These are phyloP conservation scores for Columbina picui DNA, from an alignment of 2,113 vertebrate genomes.

Conservation along the genomic window DNA sequence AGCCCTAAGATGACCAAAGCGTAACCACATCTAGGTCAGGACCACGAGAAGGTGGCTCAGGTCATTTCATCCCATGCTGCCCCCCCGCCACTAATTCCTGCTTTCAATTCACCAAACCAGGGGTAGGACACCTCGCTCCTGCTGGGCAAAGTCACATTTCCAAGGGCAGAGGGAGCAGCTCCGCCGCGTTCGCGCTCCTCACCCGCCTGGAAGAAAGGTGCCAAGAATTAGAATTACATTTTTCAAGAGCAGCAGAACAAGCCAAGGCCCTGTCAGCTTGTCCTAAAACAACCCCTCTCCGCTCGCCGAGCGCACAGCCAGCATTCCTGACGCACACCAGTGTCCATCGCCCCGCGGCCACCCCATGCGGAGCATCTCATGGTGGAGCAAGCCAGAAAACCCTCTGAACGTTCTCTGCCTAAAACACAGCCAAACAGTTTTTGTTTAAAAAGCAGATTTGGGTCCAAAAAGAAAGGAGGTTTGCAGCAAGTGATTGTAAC, in stretches of 20 bases:
- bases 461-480: conserved; percentile 34
- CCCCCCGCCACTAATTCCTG: background rate
- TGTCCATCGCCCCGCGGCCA: background rate
- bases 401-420: background rate
- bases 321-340: conserved; percentile 34
- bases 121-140: background rate
- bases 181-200: background rate
- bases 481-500: background rate
- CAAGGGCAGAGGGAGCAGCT: conserved; percentile 29
- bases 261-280: conserved; percentile 63
- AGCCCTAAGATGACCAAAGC: background rate
- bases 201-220: conserved; percentile 22
- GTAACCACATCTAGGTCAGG: background rate
- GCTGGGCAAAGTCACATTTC: background rate
- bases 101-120: background rate
- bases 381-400: conserved; percentile 15
- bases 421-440: background rate
- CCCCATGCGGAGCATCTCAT: background rate
- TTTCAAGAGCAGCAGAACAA: conserved; percentile 53
- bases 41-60: background rate
- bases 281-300: conserved; percentile 62
- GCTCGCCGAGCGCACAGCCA: background rate
- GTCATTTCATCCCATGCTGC: accelerated
- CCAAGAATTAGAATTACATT: conserved; percentile 52
- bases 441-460: conserved; percentile 37